phyloP scores from a whole-genome alignment of 1,140 invertebrate genomes.

The Chymomyza costata region DNA sequence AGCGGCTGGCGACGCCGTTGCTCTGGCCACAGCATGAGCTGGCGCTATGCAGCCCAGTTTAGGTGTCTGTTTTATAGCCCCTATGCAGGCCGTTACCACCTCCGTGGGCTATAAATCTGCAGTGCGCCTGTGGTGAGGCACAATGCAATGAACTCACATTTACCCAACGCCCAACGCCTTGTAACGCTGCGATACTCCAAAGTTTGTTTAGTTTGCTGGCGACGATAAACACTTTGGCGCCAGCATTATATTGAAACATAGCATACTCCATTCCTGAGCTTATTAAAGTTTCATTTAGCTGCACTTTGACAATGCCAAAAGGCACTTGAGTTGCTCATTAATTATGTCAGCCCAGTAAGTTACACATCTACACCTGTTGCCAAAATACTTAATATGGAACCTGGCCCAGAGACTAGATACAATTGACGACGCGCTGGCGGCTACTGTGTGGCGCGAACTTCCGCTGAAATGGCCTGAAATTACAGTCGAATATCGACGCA shows the following conservation, averaged over 20 bases:
- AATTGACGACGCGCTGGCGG: slow-evolving; percentile 54
- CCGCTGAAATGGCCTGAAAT: slow-evolving; percentile 63
- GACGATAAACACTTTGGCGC: slow-evolving; percentile 70
- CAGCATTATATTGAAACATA: slow-evolving; percentile 37
- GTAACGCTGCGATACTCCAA: slow-evolving; percentile 10
- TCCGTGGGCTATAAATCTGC: slow-evolving; percentile 72
- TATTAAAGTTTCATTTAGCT: background rate
- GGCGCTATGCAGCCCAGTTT: slow-evolving; percentile 56
- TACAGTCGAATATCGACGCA: slow-evolving; percentile 58
- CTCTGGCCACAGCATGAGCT: slow-evolving; percentile 53
- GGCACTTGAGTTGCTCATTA: slow-evolving; percentile 33
- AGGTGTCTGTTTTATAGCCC: slow-evolving; percentile 64
- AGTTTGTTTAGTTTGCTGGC: slow-evolving; percentile 63
- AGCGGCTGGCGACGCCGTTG: background rate
- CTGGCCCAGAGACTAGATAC: background rate
- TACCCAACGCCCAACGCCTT: slow-evolving; percentile 2
- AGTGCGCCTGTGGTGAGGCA: slow-evolving; percentile 51
- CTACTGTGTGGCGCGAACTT: slow-evolving; percentile 54
- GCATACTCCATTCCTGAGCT: no score
- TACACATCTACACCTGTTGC: slow-evolving; percentile 1
- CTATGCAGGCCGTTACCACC: slow-evolving; percentile 56
- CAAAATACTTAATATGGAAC: no score
- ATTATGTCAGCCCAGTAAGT: slow-evolving; percentile 37
- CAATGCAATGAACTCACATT: slow-evolving; percentile 52
- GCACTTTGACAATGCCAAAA: slow-evolving; percentile 26